Evolutionary conservation across 1,140 invertebrate genomes (phyloP).

Genomic region (Fopius arisanus): DNA sequence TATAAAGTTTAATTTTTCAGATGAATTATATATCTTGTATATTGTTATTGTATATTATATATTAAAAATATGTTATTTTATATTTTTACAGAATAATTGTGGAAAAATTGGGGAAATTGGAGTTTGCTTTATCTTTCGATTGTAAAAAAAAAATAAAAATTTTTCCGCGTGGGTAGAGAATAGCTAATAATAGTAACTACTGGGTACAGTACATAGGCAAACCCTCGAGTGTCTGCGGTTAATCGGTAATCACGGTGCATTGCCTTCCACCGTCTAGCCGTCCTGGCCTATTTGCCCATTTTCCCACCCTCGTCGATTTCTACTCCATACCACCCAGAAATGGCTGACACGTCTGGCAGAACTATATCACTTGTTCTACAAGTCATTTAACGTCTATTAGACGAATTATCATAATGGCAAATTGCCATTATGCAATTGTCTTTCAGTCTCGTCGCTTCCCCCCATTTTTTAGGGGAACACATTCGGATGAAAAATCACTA

Average conservation of each 20-base stretch:
- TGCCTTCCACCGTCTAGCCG: constrained; percentile 40
- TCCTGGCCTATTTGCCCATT: constrained; percentile 49
- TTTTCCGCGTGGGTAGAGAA: background rate
- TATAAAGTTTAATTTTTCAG: too few species aligned
- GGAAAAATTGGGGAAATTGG: background rate
- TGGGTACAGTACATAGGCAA: background rate
- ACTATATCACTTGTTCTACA: background rate
- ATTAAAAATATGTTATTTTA: too few species aligned
- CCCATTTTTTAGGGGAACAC: too few species aligned
- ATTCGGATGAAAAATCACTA: too few species aligned
- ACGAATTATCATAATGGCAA: background rate
- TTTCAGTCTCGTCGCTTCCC: too few species aligned
- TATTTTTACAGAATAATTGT: too few species aligned
- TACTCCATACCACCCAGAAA: background rate
- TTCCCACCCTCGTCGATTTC: constrained; percentile 40
- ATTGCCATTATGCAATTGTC: background rate
- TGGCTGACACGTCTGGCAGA: constrained; percentile 15
- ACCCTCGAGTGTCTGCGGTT: constrained; percentile 24
- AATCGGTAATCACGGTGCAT: constrained; percentile 49
- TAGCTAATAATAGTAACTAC: constrained; percentile 16
- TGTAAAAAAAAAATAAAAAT: too few species aligned
- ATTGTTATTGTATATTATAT: too few species aligned
- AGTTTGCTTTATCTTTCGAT: too few species aligned
- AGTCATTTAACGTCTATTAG: background rate
- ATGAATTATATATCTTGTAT: too few species aligned